Evolutionary conservation across 1,140 invertebrate species (phyloP), one percentile per base, ranked within the genome.

Genomic region (Macrotrachela quadricornifera): DNA sequence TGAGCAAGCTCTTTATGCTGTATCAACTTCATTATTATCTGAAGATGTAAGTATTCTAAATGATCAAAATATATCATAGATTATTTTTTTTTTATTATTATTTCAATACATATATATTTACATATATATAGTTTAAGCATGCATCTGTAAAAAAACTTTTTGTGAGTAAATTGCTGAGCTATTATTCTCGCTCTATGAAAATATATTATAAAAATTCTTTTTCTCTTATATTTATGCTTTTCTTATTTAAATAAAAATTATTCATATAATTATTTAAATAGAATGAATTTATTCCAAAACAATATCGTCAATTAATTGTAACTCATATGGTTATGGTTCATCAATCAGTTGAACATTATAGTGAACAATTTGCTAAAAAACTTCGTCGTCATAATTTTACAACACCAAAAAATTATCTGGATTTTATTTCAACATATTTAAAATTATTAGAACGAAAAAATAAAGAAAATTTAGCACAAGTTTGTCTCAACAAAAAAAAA

Each of bases 351-450:
- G 75, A 74, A 15, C 62, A 73, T 0, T 85, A 82, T 64, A 81
- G 79, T 0, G 62, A 61, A n/a, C 77, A 81, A 49, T 87, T 82
- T 62, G 63, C 77, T 10, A 62, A 75, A 14, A 79, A 80, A 51
- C 64, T 84, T 10, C 69, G 81, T 36, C 71, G 83, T 42, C 78
- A 75, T 61, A 87, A 85, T 67, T 85, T 80, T 61, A 79, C 87
- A 1, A 87, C 84, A 6, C 85, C 85, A 1, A 86, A 84, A 58
- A 84, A 88, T 62, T 91, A 83, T 63, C 69, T 88, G 55, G 83
- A 87, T 65, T 86, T 78, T 57, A 80, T 88, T 41, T 77, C 77
- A 47, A 79, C 76, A 1, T 88, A 86, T 61, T 60, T 84, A 1
- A 74, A 73, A 56, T 65, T 87, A 8, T 63, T 88, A 3, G 75